These are phyloP conservation scores for Nannobrachium achirus DNA, from an alignment of 2,113 vertebrate genomes.

Conservation along the genomic window DNA sequence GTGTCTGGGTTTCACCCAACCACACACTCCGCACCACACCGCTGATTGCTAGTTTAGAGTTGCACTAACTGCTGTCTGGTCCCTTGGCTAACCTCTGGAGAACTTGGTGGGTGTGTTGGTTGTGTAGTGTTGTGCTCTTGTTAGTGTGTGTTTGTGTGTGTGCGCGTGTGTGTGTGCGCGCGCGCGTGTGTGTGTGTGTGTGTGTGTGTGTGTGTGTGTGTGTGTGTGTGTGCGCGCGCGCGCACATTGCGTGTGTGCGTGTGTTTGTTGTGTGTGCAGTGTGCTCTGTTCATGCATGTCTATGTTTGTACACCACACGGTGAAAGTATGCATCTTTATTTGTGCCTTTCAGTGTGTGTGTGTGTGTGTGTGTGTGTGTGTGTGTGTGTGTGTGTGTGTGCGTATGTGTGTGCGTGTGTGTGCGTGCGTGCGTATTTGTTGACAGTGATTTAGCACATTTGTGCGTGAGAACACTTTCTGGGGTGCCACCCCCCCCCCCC, in stretches of 20 bases:
- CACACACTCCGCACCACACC: constrained; percentile 59
- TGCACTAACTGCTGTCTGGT: constrained; percentile 66
- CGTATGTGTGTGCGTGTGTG: constrained; percentile 41
- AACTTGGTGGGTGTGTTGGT: constrained; percentile 53
- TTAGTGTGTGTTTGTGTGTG: constrained; percentile 20
- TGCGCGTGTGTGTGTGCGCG: constrained; percentile 33
- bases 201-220: constrained; percentile 19
- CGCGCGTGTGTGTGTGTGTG: constrained; percentile 9
- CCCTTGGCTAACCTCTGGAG: constrained; percentile 67
- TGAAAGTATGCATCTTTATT: constrained; percentile 57
- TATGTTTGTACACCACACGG: constrained; percentile 66
- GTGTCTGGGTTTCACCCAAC: constrained; percentile 57
- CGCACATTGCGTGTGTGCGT: constrained; percentile 13
- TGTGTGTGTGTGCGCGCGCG: constrained; percentile 31
- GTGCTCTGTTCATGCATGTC: constrained; percentile 65
- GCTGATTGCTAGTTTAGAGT: constrained; percentile 71
- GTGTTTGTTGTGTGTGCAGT: constrained; percentile 52
- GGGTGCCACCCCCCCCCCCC: neutral
- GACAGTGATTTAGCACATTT: constrained; percentile 28
- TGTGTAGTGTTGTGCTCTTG: neutral
- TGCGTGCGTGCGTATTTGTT: constrained; percentile 45
- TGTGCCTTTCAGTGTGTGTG: neutral
- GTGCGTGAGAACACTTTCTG: constrained; percentile 21
- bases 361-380: neutral
- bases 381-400: neutral